phyloP scores from a whole-genome alignment of 2,113 vertebrate species.

The Megaceryle torquata region DNA sequence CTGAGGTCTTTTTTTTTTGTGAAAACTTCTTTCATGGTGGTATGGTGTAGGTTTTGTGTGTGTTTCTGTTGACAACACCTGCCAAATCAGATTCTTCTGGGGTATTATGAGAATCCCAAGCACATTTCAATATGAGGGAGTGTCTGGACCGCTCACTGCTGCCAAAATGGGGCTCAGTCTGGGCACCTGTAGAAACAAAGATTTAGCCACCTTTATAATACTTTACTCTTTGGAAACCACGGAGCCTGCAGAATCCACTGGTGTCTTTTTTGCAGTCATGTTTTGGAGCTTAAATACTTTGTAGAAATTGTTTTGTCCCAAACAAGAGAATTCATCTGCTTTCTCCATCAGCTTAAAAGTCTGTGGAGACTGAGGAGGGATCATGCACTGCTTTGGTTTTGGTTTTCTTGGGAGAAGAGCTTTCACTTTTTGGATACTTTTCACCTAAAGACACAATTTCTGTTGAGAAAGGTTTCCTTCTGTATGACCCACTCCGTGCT shows the following conservation, averaged over 20 bases:
- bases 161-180: not conserved
- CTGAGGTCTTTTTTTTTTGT: not conserved
- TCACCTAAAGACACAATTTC: not conserved
- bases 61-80: not conserved
- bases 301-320: not conserved
- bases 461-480: not conserved
- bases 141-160: not conserved
- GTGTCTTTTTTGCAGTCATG: not conserved
- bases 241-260: not conserved
- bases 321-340: not conserved
- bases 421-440: not conserved
- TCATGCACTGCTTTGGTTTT: not conserved
- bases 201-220: not conserved
- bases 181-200: not conserved
- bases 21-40: not conserved
- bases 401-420: not conserved
- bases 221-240: not conserved
- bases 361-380: not conserved
- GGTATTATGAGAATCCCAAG: not conserved
- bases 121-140: fast-evolving
- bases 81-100: not conserved
- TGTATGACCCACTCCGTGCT: not conserved
- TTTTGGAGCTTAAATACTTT: not conserved
- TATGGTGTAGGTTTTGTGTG: not conserved
- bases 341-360: not conserved